A percentile compares a stretch with the other conserved stretches of the same genome.
Evolutionary conservation across 2,888 invertebrate species (phyloP).

Genomic region (Trichacis sp.): DNA sequence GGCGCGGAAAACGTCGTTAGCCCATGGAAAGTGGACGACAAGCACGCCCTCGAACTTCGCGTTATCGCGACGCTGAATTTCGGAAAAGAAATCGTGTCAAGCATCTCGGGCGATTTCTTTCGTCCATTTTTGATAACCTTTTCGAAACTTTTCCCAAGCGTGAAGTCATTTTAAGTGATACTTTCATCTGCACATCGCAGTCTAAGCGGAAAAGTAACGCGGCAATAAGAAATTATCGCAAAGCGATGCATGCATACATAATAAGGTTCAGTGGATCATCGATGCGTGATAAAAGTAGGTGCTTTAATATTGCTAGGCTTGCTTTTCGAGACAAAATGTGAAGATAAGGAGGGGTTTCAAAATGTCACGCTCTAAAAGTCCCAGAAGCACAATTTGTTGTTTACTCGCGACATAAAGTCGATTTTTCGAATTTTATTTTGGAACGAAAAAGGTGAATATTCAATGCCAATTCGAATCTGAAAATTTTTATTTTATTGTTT

Average conservation of each 20-base stretch:
- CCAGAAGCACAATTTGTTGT: no score
- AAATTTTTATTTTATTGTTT: no score
- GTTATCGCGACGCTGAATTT: conserved; percentile 14
- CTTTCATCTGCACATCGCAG: conserved; percentile 21
- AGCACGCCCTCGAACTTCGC: background rate
- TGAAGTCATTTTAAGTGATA: conserved; percentile 23
- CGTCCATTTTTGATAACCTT: conserved; percentile 31
- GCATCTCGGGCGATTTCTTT: conserved; percentile 27
- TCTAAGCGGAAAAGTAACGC: conserved; percentile 29
- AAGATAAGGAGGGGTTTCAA: no score
- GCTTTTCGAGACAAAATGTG: conserved; percentile 32
- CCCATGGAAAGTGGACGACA: background rate
- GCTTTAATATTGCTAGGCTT: conserved; percentile 39
- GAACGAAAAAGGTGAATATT: no score
- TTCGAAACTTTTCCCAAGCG: conserved; percentile 26
- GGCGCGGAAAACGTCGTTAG: background rate
- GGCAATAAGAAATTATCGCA: conserved; percentile 34
- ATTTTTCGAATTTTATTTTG: no score
- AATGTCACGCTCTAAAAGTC: no score
- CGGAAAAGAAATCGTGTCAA: conserved; percentile 27
- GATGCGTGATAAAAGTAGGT: conserved; percentile 45
- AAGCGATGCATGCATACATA: conserved; percentile 50
- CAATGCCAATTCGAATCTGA: no score
- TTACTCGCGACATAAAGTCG: no score
- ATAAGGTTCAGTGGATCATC: conserved; percentile 51